Evolutionary conservation across 2,797 vertebrate genomes (phyloP).

Genomic region (Karalla daura): DNA sequence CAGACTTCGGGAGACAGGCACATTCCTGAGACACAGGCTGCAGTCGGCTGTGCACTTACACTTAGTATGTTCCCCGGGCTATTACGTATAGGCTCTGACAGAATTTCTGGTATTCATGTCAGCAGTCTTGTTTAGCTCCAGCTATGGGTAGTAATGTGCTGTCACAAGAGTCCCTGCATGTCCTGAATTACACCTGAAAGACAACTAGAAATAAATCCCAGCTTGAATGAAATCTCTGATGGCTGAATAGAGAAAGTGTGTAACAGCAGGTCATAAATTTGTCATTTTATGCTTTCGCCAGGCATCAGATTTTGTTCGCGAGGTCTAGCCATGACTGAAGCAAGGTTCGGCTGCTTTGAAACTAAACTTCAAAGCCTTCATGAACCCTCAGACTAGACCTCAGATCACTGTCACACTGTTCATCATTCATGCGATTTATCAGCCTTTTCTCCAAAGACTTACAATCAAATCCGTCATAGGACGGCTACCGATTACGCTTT

Average conservation of each 20-base stretch:
- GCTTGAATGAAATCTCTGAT: constrained; percentile 16
- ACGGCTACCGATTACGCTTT: not conserved
- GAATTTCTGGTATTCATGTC: constrained; percentile 9
- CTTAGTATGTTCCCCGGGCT: not conserved
- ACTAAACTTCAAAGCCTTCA: constrained; percentile 49
- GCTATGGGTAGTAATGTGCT: constrained; percentile 5
- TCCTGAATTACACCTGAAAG: not conserved
- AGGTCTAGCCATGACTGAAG: constrained; percentile 8
- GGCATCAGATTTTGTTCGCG: constrained; percentile 23
- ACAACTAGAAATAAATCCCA: not conserved
- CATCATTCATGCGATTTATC: constrained; percentile 30
- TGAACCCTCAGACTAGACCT: constrained; percentile 32
- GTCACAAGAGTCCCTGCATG: not conserved
- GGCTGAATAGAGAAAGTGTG: not conserved
- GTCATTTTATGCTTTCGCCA: constrained; percentile 34
- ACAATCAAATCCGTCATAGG: constrained; percentile 4
- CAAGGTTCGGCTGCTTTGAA: constrained; percentile 44
- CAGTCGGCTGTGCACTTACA: not conserved
- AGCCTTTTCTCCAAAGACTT: constrained; percentile 2
- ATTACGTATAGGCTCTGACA: not conserved
- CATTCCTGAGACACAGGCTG: constrained; percentile 10
- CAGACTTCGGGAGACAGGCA: not conserved
- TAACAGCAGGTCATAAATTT: constrained; percentile 16
- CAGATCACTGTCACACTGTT: constrained; percentile 34
- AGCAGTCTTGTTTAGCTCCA: constrained; percentile 31